Percentiles rank a stretch among this genome's conserved stretches.
phyloP scores from a whole-genome alignment of 2,888 invertebrate genomes.

The Eulithis prunata region DNA sequence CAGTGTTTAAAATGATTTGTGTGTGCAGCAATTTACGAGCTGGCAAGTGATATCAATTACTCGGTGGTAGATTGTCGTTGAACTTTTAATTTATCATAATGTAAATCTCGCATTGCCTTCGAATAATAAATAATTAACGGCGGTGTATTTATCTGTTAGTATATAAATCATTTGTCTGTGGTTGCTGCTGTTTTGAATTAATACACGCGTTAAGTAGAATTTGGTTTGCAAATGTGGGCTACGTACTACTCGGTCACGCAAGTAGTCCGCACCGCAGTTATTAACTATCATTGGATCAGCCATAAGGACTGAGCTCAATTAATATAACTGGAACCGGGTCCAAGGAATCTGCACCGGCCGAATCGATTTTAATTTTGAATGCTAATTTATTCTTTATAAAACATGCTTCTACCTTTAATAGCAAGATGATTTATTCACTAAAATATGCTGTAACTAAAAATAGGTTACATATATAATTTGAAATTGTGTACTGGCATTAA shows the following conservation, averaged over 20 bases:
- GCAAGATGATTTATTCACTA: constrained; percentile 35
- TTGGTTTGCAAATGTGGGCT: constrained; percentile 70
- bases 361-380: constrained; percentile 55
- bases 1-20: constrained; percentile 18
- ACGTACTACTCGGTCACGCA: constrained; percentile 55
- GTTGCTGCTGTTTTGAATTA: constrained; percentile 61
- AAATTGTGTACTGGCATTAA: constrained; percentile 7
- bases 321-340: constrained; percentile 62
- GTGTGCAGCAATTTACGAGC: constrained; percentile 17
- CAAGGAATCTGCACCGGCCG: constrained; percentile 54
- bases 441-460: constrained; percentile 19
- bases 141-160: constrained; percentile 57
- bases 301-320: constrained; percentile 54
- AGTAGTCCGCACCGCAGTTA: constrained; percentile 46
- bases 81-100: constrained; percentile 50
- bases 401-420: constrained; percentile 38
- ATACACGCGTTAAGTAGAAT: constrained; percentile 62
- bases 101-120: constrained; percentile 52
- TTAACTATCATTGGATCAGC: constrained; percentile 52
- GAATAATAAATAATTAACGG: constrained; percentile 54
- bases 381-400: constrained; percentile 57
- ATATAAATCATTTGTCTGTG: constrained; percentile 66
- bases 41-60: constrained; percentile 27
- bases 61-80: constrained; percentile 39
- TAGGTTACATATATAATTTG: constrained; percentile 2